A percentile compares a stretch with the other conserved stretches of the same genome.
Evolutionary conservation across 2,888 invertebrate genomes (phyloP).

Genomic region (Eupithecia pulchellata): DNA sequence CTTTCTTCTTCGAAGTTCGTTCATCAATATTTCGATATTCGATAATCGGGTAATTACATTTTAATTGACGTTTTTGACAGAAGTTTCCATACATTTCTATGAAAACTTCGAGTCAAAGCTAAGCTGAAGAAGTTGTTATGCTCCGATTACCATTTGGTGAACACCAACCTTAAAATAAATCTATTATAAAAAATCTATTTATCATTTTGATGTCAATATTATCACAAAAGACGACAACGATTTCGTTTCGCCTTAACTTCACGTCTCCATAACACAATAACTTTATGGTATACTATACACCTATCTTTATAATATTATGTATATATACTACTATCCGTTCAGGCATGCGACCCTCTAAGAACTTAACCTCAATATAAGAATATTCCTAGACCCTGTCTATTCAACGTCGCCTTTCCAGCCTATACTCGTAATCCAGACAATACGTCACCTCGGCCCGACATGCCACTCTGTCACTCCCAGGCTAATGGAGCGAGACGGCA

Average conservation of each 20-base stretch:
- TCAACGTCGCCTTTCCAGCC: slow-evolving; percentile 27
- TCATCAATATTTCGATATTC: too few relatives aligned
- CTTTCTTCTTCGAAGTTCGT: too few relatives aligned
- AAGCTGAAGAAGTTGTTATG: not conserved
- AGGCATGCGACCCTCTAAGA: not conserved
- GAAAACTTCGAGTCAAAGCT: too few relatives aligned
- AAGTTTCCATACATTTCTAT: too few relatives aligned
- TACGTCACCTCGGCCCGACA: slow-evolving; percentile 20
- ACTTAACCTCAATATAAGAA: not conserved
- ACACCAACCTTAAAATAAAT: not conserved
- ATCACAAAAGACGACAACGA: not conserved
- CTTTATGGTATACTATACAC: too few relatives aligned
- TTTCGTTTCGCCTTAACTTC: not conserved
- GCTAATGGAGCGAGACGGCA: slow-evolving; percentile 30
- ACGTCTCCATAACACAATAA: too few relatives aligned
- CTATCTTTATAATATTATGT: too few relatives aligned
- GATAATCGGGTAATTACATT: too few relatives aligned
- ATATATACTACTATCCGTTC: too few relatives aligned
- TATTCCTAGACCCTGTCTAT: slow-evolving; percentile 16
- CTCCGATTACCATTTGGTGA: not conserved
- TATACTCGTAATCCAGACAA: slow-evolving; percentile 28
- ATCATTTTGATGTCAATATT: not conserved
- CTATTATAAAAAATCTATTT: too few relatives aligned
- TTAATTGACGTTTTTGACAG: not conserved
- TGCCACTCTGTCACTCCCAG: slow-evolving; percentile 33